Conservation (phyloP, 2,797 vertebrate genomes). For the Eurystomus glaucurus region DNA sequence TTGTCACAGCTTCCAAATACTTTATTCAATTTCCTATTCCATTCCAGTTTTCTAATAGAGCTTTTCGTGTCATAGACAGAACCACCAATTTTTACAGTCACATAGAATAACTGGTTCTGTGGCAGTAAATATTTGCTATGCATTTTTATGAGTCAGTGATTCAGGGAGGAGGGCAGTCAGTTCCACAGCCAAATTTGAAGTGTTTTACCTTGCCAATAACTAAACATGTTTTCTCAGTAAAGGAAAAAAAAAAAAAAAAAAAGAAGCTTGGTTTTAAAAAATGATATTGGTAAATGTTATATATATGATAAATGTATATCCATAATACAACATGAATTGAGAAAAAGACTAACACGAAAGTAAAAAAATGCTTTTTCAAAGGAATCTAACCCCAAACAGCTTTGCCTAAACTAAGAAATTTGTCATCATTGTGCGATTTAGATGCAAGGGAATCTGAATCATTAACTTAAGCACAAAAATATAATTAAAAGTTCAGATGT, state of each 20-base stretch:
- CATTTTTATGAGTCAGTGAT: background rate
- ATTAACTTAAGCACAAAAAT: background rate
- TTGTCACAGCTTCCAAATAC: constrained; percentile 1
- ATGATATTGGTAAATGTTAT: too few species aligned
- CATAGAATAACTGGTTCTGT: background rate
- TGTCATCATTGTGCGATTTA: background rate
- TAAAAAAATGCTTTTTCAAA: background rate
- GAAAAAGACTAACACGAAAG: background rate
- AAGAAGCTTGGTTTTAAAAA: too few species aligned
- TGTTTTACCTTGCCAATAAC: background rate
- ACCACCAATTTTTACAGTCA: background rate
- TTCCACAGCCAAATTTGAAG: background rate
- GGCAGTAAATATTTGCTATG: background rate
- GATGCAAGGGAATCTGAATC: background rate
- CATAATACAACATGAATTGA: background rate
- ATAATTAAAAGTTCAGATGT: background rate
- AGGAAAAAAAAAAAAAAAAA: background rate
- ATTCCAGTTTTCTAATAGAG: background rate
- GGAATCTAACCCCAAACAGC: background rate
- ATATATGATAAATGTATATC: too few species aligned
- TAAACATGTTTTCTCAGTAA: background rate
- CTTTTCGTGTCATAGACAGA: background rate
- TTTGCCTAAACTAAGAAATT: background rate
- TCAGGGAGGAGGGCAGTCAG: background rate
- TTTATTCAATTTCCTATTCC: background rate